Percentiles rank a stretch among this genome's conserved stretches.
Evolutionary conservation across 2,888 invertebrate genomes (phyloP).

Genomic region (Oscheius myriophilus): DNA sequence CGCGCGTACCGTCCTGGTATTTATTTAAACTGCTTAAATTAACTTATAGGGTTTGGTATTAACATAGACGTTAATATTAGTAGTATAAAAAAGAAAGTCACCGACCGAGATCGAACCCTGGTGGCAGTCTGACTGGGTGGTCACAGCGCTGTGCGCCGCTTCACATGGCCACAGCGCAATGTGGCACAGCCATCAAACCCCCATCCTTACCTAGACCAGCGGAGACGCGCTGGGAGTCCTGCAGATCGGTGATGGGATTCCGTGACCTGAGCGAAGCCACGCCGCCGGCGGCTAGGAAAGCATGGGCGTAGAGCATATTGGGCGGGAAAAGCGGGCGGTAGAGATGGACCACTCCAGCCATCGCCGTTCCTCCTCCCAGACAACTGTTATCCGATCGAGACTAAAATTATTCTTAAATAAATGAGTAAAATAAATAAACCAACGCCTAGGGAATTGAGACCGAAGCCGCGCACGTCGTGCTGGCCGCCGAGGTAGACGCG

Average conservation of each 20-base stretch:
- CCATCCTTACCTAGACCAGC: slow-evolving; percentile 77
- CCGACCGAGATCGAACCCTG: too few species aligned
- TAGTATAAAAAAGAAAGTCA: too few species aligned
- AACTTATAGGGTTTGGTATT: too few species aligned
- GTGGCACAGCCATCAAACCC: too few species aligned
- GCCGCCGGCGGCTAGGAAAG: slow-evolving; percentile 80
- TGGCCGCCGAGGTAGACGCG: slow-evolving; percentile 90
- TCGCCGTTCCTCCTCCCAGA: slow-evolving; percentile 79
- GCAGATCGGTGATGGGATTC: slow-evolving; percentile 54
- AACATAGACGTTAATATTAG: too few species aligned
- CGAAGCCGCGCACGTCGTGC: slow-evolving; percentile 86
- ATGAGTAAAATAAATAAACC: neutral
- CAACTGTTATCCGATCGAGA: slow-evolving; percentile 80
- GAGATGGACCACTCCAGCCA: slow-evolving; percentile 86
- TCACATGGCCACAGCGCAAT: too few species aligned
- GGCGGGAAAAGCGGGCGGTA: slow-evolving; percentile 81
- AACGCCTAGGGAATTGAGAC: slow-evolving; percentile 74
- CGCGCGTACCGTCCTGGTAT: too few species aligned
- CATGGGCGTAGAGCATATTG: slow-evolving; percentile 85
- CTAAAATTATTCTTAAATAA: slow-evolving; percentile 14
- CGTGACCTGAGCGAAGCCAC: slow-evolving; percentile 59
- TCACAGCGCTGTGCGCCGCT: too few species aligned
- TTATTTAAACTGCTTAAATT: too few species aligned
- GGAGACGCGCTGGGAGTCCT: slow-evolving; percentile 76
- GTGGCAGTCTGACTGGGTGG: too few species aligned